These are phyloP conservation scores for Hippocampus zosterae DNA, from an alignment of 2,113 vertebrate species.

Conservation along the genomic window DNA sequence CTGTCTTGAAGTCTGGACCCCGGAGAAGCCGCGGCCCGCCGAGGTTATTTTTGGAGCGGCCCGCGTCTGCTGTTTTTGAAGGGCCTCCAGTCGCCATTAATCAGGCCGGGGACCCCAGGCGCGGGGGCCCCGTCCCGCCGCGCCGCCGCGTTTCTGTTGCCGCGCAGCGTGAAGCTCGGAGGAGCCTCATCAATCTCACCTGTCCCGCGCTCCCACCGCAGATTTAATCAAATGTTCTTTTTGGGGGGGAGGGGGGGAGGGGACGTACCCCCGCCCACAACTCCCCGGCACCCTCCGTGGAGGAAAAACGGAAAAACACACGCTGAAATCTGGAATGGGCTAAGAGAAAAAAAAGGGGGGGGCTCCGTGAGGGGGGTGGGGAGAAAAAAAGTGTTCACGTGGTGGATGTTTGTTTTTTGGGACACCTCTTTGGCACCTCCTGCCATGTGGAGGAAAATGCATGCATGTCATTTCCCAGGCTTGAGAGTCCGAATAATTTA, in stretches of 20 bases:
- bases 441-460: neutral
- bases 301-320: constrained; percentile 24
- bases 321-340: neutral
- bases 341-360: neutral
- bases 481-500: neutral
- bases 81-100: constrained; percentile 87
- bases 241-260: constrained; percentile 50
- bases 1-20: constrained; percentile 45
- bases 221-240: constrained; percentile 80
- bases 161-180: constrained; percentile 84
- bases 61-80: constrained; percentile 76
- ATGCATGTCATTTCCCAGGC: neutral
- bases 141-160: constrained; percentile 80
- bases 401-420: neutral
- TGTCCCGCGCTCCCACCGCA: constrained; percentile 83
- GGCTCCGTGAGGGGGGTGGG: no score
- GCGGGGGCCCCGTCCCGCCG: constrained; percentile 68
- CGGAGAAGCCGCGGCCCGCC: constrained; percentile 62
- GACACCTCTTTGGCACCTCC: constrained; percentile 7
- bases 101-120: constrained; percentile 79
- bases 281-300: constrained; percentile 33
- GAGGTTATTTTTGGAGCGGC: constrained; percentile 79
- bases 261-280: neutral
- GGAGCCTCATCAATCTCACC: constrained; percentile 98
- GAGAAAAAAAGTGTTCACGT: neutral